These are phyloP conservation scores for Calcarius ornatus DNA, from an alignment of 2,113 vertebrate genomes.

Conservation along the genomic window DNA sequence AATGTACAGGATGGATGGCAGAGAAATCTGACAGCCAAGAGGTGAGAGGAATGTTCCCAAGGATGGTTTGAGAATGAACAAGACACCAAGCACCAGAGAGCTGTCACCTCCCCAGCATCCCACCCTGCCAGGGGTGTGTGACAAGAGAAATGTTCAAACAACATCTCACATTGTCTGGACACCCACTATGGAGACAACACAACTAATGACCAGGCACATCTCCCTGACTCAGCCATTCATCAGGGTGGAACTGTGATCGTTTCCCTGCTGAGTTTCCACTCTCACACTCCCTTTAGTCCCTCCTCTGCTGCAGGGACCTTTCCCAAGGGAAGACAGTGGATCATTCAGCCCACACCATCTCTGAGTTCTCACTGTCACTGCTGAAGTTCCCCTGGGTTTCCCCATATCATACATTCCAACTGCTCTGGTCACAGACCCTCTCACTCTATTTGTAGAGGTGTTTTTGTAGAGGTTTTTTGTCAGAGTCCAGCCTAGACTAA, in stretches of 20 bases:
- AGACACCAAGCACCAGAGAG: neutral
- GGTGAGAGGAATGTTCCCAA: neutral
- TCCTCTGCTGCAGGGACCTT: neutral
- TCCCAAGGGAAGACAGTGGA: neutral
- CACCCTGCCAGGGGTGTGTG: neutral
- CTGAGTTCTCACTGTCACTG: neutral
- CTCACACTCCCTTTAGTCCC: neutral
- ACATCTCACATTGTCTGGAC: neutral
- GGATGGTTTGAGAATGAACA: neutral
- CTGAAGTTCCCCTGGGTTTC: neutral
- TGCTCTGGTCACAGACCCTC: neutral
- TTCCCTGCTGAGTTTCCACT: neutral
- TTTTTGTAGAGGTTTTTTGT: neutral
- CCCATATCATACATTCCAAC: neutral
- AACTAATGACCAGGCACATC: neutral
- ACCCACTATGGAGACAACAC: neutral
- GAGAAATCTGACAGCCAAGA: neutral
- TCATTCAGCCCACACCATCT: neutral
- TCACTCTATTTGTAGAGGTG: neutral
- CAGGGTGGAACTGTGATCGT: neutral
- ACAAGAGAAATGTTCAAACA: neutral
- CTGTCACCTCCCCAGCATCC: neutral
- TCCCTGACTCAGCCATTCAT: neutral
- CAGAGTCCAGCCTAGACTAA: neutral
- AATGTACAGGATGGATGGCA: neutral